Evolutionary conservation across 2,113 vertebrate species (phyloP).

Genomic region (Capricornis sumatraensis): DNA sequence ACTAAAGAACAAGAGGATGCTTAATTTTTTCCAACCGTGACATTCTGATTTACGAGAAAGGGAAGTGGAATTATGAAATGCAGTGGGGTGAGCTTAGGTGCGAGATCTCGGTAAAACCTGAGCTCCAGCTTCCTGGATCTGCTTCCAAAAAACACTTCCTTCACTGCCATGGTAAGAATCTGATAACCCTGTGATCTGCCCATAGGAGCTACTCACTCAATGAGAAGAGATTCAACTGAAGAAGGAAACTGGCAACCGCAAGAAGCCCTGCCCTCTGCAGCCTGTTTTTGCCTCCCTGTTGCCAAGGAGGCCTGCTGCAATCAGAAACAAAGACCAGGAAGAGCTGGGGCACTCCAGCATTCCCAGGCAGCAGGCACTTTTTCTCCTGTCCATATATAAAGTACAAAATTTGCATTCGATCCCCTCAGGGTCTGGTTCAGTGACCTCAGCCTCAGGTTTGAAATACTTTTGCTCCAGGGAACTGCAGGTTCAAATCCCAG

Average conservation of each 20-base stretch:
- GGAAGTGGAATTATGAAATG: neutral
- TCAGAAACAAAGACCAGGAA: neutral
- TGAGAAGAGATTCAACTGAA: neutral
- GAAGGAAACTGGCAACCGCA: neutral
- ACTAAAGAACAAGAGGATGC: neutral
- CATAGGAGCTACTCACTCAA: neutral
- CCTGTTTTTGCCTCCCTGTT: neutral
- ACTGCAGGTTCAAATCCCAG: conserved; percentile 59
- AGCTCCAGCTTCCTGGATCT: neutral
- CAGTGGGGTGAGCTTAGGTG: neutral
- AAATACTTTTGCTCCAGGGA: conserved; percentile 50
- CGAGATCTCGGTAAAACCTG: neutral
- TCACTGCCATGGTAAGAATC: neutral
- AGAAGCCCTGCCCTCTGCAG: accelerated
- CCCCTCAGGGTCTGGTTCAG: conserved; percentile 39
- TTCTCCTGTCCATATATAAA: conserved; percentile 51
- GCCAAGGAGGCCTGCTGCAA: neutral
- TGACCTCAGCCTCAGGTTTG: conserved; percentile 60
- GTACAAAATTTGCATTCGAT: conserved; percentile 61
- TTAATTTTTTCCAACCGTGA: neutral
- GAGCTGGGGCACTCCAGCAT: neutral
- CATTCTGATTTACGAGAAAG: neutral
- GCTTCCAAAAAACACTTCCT: neutral
- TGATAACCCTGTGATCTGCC: no score
- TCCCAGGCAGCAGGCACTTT: neutral